Conservation (phyloP, 2,888 invertebrate genomes). For the Thereva nobilitata region DNA sequence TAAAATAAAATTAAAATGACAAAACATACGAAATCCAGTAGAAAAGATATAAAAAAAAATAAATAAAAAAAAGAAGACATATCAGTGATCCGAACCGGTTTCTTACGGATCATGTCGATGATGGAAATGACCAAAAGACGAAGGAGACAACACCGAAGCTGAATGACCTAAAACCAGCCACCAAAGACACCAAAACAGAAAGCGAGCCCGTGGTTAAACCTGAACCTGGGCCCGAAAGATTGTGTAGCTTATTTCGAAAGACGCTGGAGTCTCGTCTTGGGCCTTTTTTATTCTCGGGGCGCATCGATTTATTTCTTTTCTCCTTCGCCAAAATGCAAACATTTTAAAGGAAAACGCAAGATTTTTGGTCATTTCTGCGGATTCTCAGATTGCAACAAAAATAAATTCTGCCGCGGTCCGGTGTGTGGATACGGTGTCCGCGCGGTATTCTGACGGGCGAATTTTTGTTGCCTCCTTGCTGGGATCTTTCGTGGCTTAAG, state of each 20-base stretch:
- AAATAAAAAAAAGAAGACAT: constrained; percentile 4
- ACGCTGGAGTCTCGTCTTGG: background rate
- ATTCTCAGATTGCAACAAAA: constrained; percentile 18
- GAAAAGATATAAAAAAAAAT: background rate
- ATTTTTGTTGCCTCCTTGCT: too few relatives aligned
- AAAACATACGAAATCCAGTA: constrained; percentile 27
- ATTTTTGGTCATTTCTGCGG: constrained; percentile 28
- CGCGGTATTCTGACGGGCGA: too few relatives aligned
- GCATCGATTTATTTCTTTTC: constrained; percentile 15
- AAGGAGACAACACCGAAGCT: constrained; percentile 25
- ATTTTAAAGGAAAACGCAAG: constrained; percentile 20
- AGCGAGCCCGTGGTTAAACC: background rate
- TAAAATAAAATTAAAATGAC: constrained; percentile 37
- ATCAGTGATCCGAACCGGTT: constrained; percentile 37
- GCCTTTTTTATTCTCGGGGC: background rate
- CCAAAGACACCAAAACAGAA: constrained; percentile 31
- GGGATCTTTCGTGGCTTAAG: too few relatives aligned
- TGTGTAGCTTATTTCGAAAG: constrained; percentile 3
- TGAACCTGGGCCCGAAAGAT: background rate
- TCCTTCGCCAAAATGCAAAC: background rate
- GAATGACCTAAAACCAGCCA: constrained; percentile 33
- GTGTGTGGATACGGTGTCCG: too few relatives aligned
- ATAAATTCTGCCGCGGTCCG: too few relatives aligned
- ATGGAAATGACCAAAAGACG: constrained; percentile 35
- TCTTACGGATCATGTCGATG: constrained; percentile 37